Percentiles rank a stretch among this genome's conserved stretches.
phyloP scores from a whole-genome alignment of 2,888 invertebrate genomes.

The Phytoseiulus persimilis region DNA sequence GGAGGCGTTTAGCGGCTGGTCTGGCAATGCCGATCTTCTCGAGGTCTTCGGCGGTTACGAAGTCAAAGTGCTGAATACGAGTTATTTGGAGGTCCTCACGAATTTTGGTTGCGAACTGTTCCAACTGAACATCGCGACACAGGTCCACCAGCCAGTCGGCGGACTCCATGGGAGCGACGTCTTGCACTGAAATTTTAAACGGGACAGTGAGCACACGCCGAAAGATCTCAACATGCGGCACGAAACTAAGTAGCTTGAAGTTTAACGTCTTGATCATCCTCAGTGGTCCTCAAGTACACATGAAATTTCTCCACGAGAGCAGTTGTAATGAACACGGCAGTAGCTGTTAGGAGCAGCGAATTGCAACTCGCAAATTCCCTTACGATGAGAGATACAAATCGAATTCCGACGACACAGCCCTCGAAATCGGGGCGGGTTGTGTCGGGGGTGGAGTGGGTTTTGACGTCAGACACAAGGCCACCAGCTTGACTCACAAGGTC shows the following conservation, averaged over 20 bases:
- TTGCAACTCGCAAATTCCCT: not conserved
- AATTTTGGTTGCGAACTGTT: slow-evolving; percentile 78
- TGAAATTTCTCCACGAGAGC: too few species aligned
- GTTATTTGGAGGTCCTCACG: slow-evolving; percentile 85
- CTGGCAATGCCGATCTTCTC: slow-evolving; percentile 88
- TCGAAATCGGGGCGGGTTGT: not conserved
- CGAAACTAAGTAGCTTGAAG: too few species aligned
- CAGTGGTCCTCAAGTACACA: too few species aligned
- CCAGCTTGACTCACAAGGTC: not conserved
- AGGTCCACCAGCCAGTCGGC: slow-evolving; percentile 74
- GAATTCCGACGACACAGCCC: not conserved
- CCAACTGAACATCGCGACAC: slow-evolving; percentile 77
- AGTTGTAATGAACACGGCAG: not conserved
- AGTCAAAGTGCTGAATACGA: slow-evolving; percentile 86
- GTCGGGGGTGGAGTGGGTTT: not conserved
- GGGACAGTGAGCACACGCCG: not conserved
- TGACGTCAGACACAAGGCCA: not conserved
- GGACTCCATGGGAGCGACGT: slow-evolving; percentile 20
- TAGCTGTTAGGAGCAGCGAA: not conserved
- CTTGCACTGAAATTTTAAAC: not conserved
- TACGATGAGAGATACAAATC: not conserved
- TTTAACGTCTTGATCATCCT: too few species aligned
- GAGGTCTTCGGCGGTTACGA: slow-evolving; percentile 87
- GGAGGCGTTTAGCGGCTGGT: slow-evolving; percentile 76
- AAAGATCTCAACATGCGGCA: not conserved